A percentile compares a stretch with the other conserved stretches of the same genome.
phyloP scores from a whole-genome alignment of 2,888 invertebrate genomes.

The Eristalinus sepulchralis region DNA sequence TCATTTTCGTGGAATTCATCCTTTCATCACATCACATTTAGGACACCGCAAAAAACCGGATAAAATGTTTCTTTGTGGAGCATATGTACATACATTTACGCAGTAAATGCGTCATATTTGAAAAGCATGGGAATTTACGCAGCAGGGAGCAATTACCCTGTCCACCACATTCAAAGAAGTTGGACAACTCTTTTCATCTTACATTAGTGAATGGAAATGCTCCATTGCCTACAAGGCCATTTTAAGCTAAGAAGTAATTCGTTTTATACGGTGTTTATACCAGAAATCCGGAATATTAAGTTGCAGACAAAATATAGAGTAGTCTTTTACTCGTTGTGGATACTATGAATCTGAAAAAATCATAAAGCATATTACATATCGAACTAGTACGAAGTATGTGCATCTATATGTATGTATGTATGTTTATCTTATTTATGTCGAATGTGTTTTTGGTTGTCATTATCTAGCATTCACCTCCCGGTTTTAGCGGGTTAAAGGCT shows the following conservation, averaged over 20 bases:
- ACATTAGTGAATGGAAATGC: not conserved
- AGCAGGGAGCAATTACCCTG: not conserved
- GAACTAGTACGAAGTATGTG: too few species aligned
- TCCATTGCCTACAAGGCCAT: slow-evolving; percentile 4
- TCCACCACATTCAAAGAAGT: not conserved
- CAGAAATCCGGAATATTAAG: slow-evolving; percentile 18
- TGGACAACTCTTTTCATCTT: not conserved
- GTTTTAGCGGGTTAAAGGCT: not conserved
- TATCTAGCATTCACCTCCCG: slow-evolving; percentile 39
- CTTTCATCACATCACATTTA: too few species aligned
- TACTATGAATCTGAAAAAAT: not conserved
- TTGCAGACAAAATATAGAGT: not conserved
- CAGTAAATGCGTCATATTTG: not conserved
- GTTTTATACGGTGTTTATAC: slow-evolving; percentile 2
- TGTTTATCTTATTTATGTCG: too few species aligned
- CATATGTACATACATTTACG: too few species aligned
- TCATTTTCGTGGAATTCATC: too few species aligned
- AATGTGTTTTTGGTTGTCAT: too few species aligned
- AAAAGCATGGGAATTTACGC: not conserved
- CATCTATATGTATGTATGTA: too few species aligned
- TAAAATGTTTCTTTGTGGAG: not conserved
- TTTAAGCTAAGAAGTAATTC: not conserved
- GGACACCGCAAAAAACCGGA: not conserved
- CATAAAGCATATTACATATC: too few species aligned
- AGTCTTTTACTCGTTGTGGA: not conserved